Base-by-base conservation (phyloP, 2,888 invertebrate species). In the Ophraella communa region DNA sequence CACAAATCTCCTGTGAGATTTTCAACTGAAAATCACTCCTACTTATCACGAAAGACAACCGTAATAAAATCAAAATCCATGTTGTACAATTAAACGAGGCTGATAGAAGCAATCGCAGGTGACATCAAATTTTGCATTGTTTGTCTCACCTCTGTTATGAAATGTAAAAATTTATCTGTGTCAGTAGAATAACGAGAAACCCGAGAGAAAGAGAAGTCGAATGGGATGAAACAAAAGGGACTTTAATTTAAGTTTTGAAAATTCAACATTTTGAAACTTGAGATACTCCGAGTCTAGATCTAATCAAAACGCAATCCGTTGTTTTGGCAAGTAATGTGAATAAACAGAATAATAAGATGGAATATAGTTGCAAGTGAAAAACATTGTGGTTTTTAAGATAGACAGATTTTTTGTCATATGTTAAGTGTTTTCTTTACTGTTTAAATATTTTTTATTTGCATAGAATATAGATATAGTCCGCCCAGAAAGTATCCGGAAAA, bases 161-260 rank as follows among this genome's bases (percentile, higher is more conserved):
- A 59, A 47, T 54, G 49, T 33, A 55, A 59, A 59, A 64, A 59
- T 64, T 45, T 59, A 55, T 59, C 47, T 47, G 42, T 52, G 59
- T 42, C 59, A 30, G 33, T 55, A 52, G 51, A 64, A 47, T 64
- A 52, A 64, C 60, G 52, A 64, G 64, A 49, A 64, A 44, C n/a
- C 17, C 47, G 57, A 53, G 44, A 33, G 51, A 23, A 21, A 39
- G 39, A 39, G 14, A 39, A 1, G 7, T 3, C 4, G 39, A 39
- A 39, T 14, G 17, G 17, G 39, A 39, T n/a, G 20, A 21, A 39
- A 59, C 60, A 64, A 49, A 30, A 55, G 56, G 55, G 56, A 44
- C 59, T 59, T 55, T 39, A 64, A 60, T 64, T 60, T 51, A 59
- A 64, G 60, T 60, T 64, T 56, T 52, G n/a, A 51, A 54, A 54